Percentiles rank a stretch among this genome's conserved stretches.
Conservation (phyloP, 2,888 invertebrate genomes). For the Branchellion lobata region DNA sequence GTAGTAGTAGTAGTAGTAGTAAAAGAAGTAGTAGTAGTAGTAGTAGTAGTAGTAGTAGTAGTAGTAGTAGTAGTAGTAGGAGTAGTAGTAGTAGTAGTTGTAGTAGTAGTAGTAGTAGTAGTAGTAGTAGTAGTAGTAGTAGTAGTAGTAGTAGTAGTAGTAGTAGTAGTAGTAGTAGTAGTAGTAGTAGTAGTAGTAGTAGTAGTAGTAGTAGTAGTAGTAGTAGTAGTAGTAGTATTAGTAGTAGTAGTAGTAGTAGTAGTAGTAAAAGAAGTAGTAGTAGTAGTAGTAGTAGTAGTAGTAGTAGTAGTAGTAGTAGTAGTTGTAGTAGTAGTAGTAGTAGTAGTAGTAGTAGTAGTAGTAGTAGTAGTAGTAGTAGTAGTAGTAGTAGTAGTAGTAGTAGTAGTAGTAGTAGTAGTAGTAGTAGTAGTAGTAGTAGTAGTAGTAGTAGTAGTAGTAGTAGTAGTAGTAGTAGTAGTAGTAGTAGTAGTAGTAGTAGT, state of each 20-base stretch:
- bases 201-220: too few relatives aligned
- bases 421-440: conserved; percentile 37
- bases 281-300: too few relatives aligned
- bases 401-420: conserved; percentile 35
- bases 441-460: conserved; percentile 38
- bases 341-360: conserved; percentile 38
- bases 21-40: conserved; percentile 31
- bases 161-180: too few relatives aligned
- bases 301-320: conserved; percentile 28
- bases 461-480: conserved; percentile 36
- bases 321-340: conserved; percentile 39
- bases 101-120: too few relatives aligned
- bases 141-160: too few relatives aligned
- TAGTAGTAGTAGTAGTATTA: too few relatives aligned
- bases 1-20: conserved; percentile 38
- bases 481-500: conserved; percentile 35
- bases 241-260: too few relatives aligned
- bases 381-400: conserved; percentile 37
- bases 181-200: too few relatives aligned
- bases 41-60: conserved; percentile 35
- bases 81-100: conserved; percentile 33
- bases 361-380: conserved; percentile 38
- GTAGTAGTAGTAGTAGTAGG: conserved; percentile 36
- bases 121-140: too few relatives aligned
- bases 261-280: background rate